A percentile compares a stretch with the other conserved stretches of the same genome.
phyloP scores from a whole-genome alignment of 2,888 invertebrate genomes.

The Dichetophora obliterata region DNA sequence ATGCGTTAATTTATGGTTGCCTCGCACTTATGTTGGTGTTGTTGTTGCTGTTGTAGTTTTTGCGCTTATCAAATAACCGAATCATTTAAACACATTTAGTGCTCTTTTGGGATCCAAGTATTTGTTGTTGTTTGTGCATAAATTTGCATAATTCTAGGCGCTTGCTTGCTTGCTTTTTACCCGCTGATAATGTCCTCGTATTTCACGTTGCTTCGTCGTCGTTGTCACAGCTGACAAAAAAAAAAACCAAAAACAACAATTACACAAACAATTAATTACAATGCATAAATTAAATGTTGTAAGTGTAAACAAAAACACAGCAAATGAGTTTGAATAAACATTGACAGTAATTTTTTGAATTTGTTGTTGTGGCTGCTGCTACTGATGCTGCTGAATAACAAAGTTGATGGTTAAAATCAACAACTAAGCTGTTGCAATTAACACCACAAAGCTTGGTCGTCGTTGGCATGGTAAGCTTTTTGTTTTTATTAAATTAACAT shows the following conservation, averaged over 20 bases:
- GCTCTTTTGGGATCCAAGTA: background rate
- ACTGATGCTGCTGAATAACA: background rate
- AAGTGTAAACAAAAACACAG: background rate
- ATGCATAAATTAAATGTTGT: constrained; percentile 23
- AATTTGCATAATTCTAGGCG: constrained; percentile 47
- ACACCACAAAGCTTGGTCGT: no score
- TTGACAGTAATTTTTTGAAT: background rate
- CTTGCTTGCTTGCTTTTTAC: background rate
- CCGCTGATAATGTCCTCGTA: background rate
- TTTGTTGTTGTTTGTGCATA: constrained; percentile 31
- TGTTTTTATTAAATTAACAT: no score
- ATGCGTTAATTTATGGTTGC: constrained; percentile 33
- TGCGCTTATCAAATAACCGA: constrained; percentile 45
- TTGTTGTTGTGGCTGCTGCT: constrained; percentile 1
- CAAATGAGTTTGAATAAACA: background rate
- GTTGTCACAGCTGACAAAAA: background rate
- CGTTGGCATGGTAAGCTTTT: no score
- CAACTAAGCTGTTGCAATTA: no score
- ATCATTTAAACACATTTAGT: constrained; percentile 44
- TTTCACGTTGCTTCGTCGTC: background rate
- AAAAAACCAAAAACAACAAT: background rate
- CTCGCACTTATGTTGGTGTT: background rate
- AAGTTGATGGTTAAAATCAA: no score
- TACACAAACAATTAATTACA: constrained; percentile 23
- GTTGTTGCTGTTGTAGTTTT: constrained; percentile 28